Evolutionary conservation across 2,797 vertebrate genomes (phyloP).

Genomic region (Syngnathus rostellatus): DNA sequence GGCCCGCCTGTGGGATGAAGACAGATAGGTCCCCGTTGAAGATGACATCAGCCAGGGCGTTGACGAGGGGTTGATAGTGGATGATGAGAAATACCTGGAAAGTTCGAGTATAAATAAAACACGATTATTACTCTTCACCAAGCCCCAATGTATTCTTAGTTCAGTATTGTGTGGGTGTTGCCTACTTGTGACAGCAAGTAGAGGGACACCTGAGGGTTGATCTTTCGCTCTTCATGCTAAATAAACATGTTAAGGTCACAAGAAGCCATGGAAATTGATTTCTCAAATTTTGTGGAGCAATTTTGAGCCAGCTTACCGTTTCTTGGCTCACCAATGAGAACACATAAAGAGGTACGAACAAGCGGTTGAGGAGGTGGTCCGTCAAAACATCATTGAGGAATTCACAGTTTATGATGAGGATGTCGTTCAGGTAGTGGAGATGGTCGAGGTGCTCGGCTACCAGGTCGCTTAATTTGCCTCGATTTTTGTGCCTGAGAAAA

Average conservation of each 20-base stretch:
- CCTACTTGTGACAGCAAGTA: slow-evolving; percentile 95
- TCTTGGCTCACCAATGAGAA: slow-evolving; percentile 87
- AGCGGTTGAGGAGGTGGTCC: slow-evolving; percentile 92
- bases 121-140: background rate
- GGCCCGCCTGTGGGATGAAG: slow-evolving; percentile 71
- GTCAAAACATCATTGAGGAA: slow-evolving; percentile 96
- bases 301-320: slow-evolving; percentile 46
- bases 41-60: slow-evolving; percentile 88
- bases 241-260: slow-evolving; percentile 7
- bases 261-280: background rate
- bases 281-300: background rate
- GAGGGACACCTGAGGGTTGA: slow-evolving; percentile 90
- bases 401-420: slow-evolving; percentile 97
- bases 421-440: slow-evolving; percentile 96
- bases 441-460: slow-evolving; percentile 98
- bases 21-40: slow-evolving; percentile 90
- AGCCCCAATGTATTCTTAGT: background rate
- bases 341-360: slow-evolving; percentile 94
- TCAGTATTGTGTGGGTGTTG: slow-evolving; percentile 11
- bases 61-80: slow-evolving; percentile 90
- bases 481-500: slow-evolving; percentile 82
- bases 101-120: slow-evolving; percentile 7
- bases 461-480: slow-evolving; percentile 88
- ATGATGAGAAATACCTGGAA: slow-evolving; percentile 95
- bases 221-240: slow-evolving; percentile 86